Conservation (phyloP, 1,140 invertebrate genomes). For the Ericerus pela region DNA sequence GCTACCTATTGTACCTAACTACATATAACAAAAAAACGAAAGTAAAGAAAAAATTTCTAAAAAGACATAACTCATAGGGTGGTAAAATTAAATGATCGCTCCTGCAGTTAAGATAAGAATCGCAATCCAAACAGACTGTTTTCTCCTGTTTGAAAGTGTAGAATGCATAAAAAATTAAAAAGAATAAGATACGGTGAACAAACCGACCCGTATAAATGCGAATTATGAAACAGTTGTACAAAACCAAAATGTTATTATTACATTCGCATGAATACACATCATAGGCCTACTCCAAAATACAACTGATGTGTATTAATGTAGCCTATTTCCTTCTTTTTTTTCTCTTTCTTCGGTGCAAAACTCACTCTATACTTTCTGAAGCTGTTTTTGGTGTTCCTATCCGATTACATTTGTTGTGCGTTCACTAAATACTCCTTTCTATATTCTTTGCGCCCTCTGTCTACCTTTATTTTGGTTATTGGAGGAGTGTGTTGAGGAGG, state of each 20-base stretch:
- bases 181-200: conserved; percentile 2
- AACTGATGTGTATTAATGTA: conserved; percentile 1
- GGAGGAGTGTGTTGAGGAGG: too few relatives aligned
- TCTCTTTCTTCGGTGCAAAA: too few relatives aligned
- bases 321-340: background rate
- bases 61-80: conserved; percentile 4
- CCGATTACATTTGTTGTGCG: conserved; percentile 9
- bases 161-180: too few relatives aligned
- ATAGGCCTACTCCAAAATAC: background rate
- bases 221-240: conserved; percentile 3
- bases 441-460: too few relatives aligned
- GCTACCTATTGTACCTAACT: too few relatives aligned
- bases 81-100: conserved; percentile 9
- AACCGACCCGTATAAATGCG: conserved; percentile 6
- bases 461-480: too few relatives aligned
- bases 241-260: conserved; percentile 12
- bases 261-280: conserved; percentile 4
- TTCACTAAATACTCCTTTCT: too few relatives aligned
- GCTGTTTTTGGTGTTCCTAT: conserved; percentile 3
- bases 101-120: conserved; percentile 9
- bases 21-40: too few relatives aligned
- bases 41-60: too few relatives aligned
- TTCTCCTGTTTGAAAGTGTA: conserved; percentile 6
- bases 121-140: conserved; percentile 8
- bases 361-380: too few relatives aligned